These are phyloP conservation scores for Trididemnum nubilum DNA, from an alignment of 23 tunicate genomes.

Conservation along the genomic window DNA sequence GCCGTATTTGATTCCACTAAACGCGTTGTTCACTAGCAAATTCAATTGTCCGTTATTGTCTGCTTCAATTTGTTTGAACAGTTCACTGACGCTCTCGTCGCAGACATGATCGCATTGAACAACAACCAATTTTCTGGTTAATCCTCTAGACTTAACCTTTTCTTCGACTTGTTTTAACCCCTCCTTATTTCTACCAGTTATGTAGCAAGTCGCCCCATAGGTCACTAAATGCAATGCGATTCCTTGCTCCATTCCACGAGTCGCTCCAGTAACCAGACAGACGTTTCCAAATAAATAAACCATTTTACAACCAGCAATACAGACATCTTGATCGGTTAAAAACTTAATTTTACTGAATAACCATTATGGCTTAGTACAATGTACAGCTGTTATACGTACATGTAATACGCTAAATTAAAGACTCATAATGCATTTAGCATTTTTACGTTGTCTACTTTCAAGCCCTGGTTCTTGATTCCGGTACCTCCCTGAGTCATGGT, in stretches of 20 bases:
- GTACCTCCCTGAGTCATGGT: too few species aligned
- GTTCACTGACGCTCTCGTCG: conserved; percentile 37
- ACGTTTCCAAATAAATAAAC: conserved; percentile 44
- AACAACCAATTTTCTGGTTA: conserved; percentile 34
- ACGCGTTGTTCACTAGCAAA: conserved; percentile 75
- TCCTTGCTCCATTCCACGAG: conserved; percentile 78
- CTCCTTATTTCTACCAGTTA: conserved; percentile 71
- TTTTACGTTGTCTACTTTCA: too few species aligned
- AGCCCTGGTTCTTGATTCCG: too few species aligned
- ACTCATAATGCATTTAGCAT: too few species aligned
- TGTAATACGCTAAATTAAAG: too few species aligned
- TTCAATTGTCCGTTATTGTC: conserved; percentile 62
- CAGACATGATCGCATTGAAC: conserved; percentile 66
- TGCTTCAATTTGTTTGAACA: conserved; percentile 45
- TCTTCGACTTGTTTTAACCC: conserved; percentile 25
- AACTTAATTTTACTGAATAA: too few species aligned
- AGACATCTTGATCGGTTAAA: too few species aligned
- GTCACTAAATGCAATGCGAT: conserved; percentile 65
- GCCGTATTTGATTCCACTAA: conserved; percentile 10
- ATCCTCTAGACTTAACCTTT: conserved; percentile 6
- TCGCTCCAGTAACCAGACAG: conserved; percentile 80
- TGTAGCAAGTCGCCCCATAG: conserved; percentile 83
- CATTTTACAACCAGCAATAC: too few species aligned
- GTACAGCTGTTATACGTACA: too few species aligned
- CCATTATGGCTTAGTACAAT: too few species aligned